Evolutionary conservation across 2,113 vertebrate species (phyloP).

Genomic region (Eolophus roseicapilla): DNA sequence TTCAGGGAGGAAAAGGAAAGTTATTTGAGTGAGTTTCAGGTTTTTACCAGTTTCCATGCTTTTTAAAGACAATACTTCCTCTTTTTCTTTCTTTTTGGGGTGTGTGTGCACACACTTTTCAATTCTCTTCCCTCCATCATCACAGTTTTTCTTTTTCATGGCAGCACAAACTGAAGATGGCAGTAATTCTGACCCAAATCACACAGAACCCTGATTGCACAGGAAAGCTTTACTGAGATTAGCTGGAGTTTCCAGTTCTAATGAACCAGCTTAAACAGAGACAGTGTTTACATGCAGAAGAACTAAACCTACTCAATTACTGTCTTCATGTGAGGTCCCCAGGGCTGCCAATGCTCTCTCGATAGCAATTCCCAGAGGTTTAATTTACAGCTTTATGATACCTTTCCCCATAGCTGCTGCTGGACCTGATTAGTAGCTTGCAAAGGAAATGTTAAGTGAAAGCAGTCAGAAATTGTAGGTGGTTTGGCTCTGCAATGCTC

Average conservation of each 20-base stretch:
- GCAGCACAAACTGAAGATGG: neutral
- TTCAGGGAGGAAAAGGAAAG: neutral
- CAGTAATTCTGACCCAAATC: neutral
- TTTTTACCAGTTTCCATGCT: neutral
- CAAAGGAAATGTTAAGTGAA: neutral
- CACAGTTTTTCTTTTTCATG: neutral
- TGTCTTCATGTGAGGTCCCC: neutral
- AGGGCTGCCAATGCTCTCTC: neutral
- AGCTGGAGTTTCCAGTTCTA: neutral
- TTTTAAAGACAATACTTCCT: neutral
- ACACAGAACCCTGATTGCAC: neutral
- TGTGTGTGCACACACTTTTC: neutral
- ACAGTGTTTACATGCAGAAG: neutral
- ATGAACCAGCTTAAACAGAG: neutral
- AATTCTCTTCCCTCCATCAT: neutral
- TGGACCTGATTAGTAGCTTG: neutral
- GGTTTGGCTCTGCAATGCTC: neutral
- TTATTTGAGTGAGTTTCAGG: neutral
- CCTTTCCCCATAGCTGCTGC: neutral
- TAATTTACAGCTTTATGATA: neutral
- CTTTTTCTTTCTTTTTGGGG: fast-evolving
- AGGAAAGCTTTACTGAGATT: neutral
- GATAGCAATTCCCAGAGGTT: neutral
- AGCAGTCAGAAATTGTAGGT: neutral
- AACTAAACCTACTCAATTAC: neutral